Evolutionary conservation across 2,113 vertebrate species (phyloP).

Genomic region (Drymodes brunneopygia): DNA sequence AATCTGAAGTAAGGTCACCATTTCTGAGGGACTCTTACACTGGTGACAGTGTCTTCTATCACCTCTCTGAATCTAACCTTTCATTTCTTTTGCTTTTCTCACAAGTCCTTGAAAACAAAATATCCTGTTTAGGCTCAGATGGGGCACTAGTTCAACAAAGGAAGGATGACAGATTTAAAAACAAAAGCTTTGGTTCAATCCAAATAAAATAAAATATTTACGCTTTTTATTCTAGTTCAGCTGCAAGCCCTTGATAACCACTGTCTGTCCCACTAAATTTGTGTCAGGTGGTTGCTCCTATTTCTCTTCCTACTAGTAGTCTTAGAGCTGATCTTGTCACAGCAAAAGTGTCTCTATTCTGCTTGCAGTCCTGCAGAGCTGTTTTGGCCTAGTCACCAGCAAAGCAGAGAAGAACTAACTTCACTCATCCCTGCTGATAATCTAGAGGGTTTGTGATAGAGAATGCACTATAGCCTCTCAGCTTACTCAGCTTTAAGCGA

Average conservation of each 20-base stretch:
- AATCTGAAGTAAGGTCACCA: not conserved
- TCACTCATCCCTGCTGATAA: not conserved
- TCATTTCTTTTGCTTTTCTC: not conserved
- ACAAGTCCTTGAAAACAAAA: not conserved
- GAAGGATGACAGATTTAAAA: not conserved
- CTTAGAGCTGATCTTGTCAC: not conserved
- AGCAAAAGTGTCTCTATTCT: not conserved
- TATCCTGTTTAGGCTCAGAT: not conserved
- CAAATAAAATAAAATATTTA: slow-evolving; percentile 30
- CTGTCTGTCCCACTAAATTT: not conserved
- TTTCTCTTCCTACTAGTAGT: not conserved
- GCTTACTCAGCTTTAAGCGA: not conserved
- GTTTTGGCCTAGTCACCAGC: not conserved
- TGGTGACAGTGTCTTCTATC: not conserved
- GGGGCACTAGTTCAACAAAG: not conserved
- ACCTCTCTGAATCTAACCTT: not conserved
- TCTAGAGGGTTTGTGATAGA: not conserved
- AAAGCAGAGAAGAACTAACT: not conserved
- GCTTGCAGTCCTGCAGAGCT: not conserved
- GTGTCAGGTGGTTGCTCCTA: not conserved
- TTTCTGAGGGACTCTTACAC: not conserved
- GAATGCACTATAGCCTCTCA: not conserved
- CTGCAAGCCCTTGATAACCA: not conserved
- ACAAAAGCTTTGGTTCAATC: not conserved
- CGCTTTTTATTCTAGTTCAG: not conserved